Base-by-base conservation (phyloP, 2,888 invertebrate genomes). In the Idaea dimidiata region DNA sequence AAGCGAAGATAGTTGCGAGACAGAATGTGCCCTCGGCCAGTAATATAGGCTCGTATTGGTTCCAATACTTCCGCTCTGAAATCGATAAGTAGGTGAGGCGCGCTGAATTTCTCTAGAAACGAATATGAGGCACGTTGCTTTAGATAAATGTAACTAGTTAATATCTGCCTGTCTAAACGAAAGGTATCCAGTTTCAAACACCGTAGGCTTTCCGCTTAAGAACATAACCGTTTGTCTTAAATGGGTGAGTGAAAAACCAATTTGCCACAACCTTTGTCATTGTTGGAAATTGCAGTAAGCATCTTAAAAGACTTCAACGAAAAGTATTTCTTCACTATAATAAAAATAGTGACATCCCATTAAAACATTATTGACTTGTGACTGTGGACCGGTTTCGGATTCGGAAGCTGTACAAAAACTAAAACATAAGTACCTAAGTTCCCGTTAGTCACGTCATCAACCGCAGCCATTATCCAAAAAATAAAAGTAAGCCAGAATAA, bases 11-110 rank as follows among this genome's bases (percentile, higher is more conserved):
- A 16, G 94, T 94, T 6, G 95, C 95, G 14, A 95, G 78, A 57
- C 95, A 94, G 80, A 94, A 95, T 58, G 94, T 91, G 58, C 94
- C 94, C 84, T 96, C 96, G 5, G 94, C 94, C 17, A 95, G 83
- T 60, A 96, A 81, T 8, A 94, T 90, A 0, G 95, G 94, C 80
- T 96, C 95, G 66, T 94, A 85, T 74, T 93, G 92, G 72, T 93
- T 87, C 95, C 95, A 95, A 78, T 93, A 94, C 81, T 95, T 94
- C 62, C 95, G 88, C 74, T 94, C 95, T 76, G 94, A 43, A 43
- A 43, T 8, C 14, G 43, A 43, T 43, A 43, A 43, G 43, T 43
- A 43, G 43, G 43, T 43, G 77, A 43, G 43, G 8, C 33, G 33
- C 33, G 33, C 33, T 33, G 33, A 33, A 33, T 43, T 43, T 43